Conservation (phyloP, 2,113 vertebrate genomes). For the Furnarius figulus region DNA sequence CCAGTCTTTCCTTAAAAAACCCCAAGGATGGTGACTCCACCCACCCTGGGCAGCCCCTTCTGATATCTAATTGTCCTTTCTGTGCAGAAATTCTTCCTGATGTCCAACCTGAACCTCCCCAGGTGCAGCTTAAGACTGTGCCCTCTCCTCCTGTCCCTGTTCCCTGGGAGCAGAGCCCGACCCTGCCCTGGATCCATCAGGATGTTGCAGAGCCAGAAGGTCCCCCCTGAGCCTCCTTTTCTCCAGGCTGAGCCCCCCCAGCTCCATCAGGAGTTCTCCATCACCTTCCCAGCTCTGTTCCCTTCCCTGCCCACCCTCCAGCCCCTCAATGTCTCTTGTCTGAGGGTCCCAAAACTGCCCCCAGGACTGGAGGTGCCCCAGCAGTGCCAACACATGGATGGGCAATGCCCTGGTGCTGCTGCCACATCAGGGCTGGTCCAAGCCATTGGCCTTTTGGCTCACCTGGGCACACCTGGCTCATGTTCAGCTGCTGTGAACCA, state of each 20-base stretch:
- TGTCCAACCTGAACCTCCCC: background rate
- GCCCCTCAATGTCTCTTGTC: background rate
- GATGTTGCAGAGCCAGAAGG: background rate
- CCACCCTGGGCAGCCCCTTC: background rate
- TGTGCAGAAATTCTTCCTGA: accelerated
- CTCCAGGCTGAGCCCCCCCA: background rate
- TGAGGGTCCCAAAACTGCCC: background rate
- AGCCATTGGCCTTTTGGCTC: background rate
- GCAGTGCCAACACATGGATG: background rate
- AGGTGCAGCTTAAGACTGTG: accelerated
- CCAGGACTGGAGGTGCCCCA: background rate
- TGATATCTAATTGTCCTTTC: background rate
- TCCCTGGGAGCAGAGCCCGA: background rate
- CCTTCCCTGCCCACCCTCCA: background rate
- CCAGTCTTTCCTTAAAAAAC: background rate
- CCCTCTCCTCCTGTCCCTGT: accelerated
- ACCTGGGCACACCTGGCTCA: background rate
- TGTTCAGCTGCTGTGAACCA: background rate
- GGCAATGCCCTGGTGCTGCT: background rate
- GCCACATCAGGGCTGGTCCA: background rate
- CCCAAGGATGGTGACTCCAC: background rate
- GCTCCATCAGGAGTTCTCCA: too few relatives aligned
- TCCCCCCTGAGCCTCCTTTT: background rate
- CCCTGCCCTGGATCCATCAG: accelerated
- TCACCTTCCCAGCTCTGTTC: accelerated